Conservation (phyloP, 1,140 invertebrate genomes). For the Prorops nasuta region DNA sequence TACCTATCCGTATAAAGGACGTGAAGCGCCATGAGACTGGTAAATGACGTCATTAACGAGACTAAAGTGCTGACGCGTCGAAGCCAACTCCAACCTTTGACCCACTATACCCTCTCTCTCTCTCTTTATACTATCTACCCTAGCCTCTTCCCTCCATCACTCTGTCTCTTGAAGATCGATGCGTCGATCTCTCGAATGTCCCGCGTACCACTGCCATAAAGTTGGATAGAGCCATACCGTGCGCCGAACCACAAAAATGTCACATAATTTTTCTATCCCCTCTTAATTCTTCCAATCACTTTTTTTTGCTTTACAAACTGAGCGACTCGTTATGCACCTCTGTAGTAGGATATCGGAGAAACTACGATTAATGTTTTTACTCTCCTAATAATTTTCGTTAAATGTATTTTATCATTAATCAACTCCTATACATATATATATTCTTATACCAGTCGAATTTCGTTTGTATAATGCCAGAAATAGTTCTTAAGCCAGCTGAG, state of each 20-base stretch:
- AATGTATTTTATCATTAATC: too few relatives aligned
- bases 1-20: background rate
- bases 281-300: too few relatives aligned
- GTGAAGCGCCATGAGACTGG: conserved; percentile 22
- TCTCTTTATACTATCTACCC: too few relatives aligned
- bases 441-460: too few relatives aligned
- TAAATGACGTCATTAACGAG: conserved; percentile 46
- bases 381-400: too few relatives aligned
- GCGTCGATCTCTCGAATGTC: conserved; percentile 39
- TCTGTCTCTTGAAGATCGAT: conserved; percentile 35
- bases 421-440: too few relatives aligned
- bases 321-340: too few relatives aligned
- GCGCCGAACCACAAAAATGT: conserved; percentile 7
- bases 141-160: conserved; percentile 1
- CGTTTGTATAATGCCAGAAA: too few relatives aligned
- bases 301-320: too few relatives aligned
- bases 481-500: too few relatives aligned
- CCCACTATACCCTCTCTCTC: conserved; percentile 27
- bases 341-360: too few relatives aligned
- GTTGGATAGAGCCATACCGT: conserved; percentile 25
- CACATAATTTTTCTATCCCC: conserved; percentile 20
- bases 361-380: too few relatives aligned
- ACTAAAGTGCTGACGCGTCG: conserved; percentile 41
- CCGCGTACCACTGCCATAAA: conserved; percentile 27
- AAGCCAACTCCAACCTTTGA: conserved; percentile 33